Evolutionary conservation across 2,113 vertebrate species (phyloP).

Genomic region (Brachypteracias leptosomus): DNA sequence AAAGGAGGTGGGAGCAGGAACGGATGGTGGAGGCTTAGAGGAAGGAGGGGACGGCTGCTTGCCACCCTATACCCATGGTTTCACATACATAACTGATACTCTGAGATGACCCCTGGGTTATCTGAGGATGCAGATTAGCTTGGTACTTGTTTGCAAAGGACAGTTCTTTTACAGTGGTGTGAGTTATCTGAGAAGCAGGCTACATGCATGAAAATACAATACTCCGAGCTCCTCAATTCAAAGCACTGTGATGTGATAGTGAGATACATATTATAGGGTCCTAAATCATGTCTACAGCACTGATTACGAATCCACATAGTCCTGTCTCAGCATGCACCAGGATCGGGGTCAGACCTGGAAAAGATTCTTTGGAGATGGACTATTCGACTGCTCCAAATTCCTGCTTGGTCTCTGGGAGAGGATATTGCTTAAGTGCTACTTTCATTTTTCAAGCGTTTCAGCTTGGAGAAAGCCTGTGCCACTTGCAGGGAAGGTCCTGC

Average conservation of each 20-base stretch:
- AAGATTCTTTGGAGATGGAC: conserved; percentile 1
- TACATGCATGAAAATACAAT: conserved; percentile 35
- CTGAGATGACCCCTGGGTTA: conserved; percentile 11
- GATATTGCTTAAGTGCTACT: neutral
- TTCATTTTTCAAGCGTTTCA: neutral
- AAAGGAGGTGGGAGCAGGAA: neutral
- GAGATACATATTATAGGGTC: conserved; percentile 51
- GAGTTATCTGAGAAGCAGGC: conserved; percentile 47
- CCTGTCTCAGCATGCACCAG: conserved; percentile 35
- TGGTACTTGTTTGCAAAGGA: conserved; percentile 4
- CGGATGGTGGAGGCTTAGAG: neutral
- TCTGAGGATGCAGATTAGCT: conserved; percentile 30
- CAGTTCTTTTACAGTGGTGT: neutral
- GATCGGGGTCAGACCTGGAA: neutral
- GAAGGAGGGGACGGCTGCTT: neutral
- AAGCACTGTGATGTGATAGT: conserved; percentile 35
- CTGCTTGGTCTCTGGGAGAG: neutral
- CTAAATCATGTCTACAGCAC: conserved; percentile 41
- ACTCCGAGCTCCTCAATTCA: neutral
- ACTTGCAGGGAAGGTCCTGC: neutral
- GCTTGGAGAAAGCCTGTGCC: neutral
- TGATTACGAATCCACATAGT: neutral
- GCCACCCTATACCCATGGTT: neutral
- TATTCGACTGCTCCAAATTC: conserved; percentile 34
- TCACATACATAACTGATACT: neutral